A percentile compares a stretch with the other conserved stretches of the same genome.
Conservation (phyloP, 2,113 vertebrate genomes). For the Peromyscus leucopus region DNA sequence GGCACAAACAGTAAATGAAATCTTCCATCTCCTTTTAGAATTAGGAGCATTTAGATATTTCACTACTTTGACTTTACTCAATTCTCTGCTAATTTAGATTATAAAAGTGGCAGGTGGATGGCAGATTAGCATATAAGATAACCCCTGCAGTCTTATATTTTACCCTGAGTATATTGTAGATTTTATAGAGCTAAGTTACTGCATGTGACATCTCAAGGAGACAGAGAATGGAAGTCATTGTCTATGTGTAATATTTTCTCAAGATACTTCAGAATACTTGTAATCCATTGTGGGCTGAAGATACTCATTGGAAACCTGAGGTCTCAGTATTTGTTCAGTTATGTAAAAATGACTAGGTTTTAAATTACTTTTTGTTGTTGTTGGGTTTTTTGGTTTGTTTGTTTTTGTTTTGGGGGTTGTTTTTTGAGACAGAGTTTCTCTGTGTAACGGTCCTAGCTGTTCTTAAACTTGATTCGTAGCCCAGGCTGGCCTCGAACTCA, state of each 20-base stretch:
- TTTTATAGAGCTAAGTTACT: background rate
- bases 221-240: background rate
- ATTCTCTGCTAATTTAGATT: slow-evolving; percentile 56
- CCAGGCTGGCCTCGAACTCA: too few species aligned
- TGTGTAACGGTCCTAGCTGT: too few species aligned
- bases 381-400: too few species aligned
- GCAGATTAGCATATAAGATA: background rate
- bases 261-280: background rate
- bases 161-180: slow-evolving; percentile 9
- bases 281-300: slow-evolving; percentile 33
- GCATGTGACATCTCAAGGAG: background rate
- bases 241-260: background rate
- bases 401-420: too few species aligned
- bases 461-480: too few species aligned
- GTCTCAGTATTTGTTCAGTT: background rate
- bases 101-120: slow-evolving; percentile 62
- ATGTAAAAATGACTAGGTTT: background rate
- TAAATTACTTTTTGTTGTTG: too few species aligned
- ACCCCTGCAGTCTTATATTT: background rate
- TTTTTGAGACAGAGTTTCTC: too few species aligned
- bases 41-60: background rate
- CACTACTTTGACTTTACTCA: background rate
- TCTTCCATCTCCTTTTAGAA: slow-evolving; percentile 45
- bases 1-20: slow-evolving; percentile 8
- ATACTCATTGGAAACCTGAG: slow-evolving; percentile 33